These are phyloP conservation scores for Leptarthrus brevirostris DNA, from an alignment of 2,888 invertebrate genomes.

Conservation along the genomic window DNA sequence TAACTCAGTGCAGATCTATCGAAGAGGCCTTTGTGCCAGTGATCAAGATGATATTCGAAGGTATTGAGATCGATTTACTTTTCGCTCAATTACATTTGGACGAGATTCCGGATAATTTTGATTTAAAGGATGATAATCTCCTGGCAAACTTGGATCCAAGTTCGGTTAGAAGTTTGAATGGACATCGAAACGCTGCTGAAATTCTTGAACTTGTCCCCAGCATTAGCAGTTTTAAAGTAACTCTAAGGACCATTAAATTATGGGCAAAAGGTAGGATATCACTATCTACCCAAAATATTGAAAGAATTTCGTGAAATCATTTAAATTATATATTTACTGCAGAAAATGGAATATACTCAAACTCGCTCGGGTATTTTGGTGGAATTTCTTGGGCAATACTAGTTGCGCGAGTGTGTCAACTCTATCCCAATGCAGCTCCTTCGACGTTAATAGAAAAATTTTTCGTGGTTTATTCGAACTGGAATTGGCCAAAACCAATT, in stretches of 20 bases:
- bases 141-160: conserved; percentile 95
- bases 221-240: conserved; percentile 91
- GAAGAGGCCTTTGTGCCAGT: conserved; percentile 99
- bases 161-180: conserved; percentile 96
- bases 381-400: conserved; percentile 99
- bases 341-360: conserved; percentile 98
- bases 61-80: conserved; percentile 97
- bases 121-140: conserved; percentile 89
- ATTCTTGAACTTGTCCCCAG: conserved; percentile 95
- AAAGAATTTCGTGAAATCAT: conserved; percentile 26
- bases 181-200: conserved; percentile 98
- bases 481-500: conserved; percentile 99
- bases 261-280: conserved; percentile 94
- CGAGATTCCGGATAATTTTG: conserved; percentile 90
- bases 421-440: conserved; percentile 96
- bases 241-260: conserved; percentile 93
- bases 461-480: conserved; percentile 96
- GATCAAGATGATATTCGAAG: conserved; percentile 98
- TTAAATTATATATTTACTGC: conserved; percentile 59
- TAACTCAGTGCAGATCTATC: conserved; percentile 86
- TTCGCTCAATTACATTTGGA: conserved; percentile 94
- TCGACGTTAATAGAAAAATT: conserved; percentile 97
- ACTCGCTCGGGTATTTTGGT: conserved; percentile 96
- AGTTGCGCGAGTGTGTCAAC: conserved; percentile 96
- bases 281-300: not conserved